These are phyloP conservation scores for Neosilurus hyrtlii DNA, from an alignment of 2,797 vertebrate genomes.

Conservation along the genomic window DNA sequence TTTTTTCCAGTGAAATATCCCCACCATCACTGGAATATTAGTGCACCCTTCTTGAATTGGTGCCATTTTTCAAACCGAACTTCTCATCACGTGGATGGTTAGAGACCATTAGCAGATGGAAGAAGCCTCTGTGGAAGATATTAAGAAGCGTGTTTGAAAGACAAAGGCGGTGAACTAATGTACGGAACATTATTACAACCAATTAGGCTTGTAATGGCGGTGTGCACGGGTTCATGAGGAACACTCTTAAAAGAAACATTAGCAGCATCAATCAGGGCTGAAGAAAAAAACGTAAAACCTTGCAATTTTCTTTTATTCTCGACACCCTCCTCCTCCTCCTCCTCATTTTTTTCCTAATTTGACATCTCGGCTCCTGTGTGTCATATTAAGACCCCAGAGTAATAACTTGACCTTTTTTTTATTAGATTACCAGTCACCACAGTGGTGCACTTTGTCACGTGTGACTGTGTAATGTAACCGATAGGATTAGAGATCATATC, in stretches of 20 bases:
- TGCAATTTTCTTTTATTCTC: not conserved
- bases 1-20: not conserved
- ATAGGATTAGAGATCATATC: not conserved
- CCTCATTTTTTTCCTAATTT: not conserved
- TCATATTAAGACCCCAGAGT: no score
- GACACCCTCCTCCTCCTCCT: not conserved
- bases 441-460: not conserved
- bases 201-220: conserved; percentile 31
- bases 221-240: not conserved
- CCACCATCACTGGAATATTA: conserved; percentile 9
- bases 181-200: conserved; percentile 38
- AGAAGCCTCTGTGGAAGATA: conserved; percentile 1
- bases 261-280: conserved; percentile 13
- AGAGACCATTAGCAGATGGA: conserved; percentile 1
- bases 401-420: not conserved
- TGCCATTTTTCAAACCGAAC: conserved; percentile 18
- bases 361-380: not conserved
- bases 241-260: conserved; percentile 9
- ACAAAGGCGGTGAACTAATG: conserved; percentile 24
- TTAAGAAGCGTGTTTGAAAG: conserved; percentile 38
- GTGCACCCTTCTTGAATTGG: conserved; percentile 1
- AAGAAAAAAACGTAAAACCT: conserved; percentile 11
- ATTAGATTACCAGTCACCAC: conserved; percentile 5
- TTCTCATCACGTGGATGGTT: conserved; percentile 6
- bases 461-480: not conserved